Conservation (phyloP, 92 coral and sea anemone species). For the Epizoanthus rinbou region DNA sequence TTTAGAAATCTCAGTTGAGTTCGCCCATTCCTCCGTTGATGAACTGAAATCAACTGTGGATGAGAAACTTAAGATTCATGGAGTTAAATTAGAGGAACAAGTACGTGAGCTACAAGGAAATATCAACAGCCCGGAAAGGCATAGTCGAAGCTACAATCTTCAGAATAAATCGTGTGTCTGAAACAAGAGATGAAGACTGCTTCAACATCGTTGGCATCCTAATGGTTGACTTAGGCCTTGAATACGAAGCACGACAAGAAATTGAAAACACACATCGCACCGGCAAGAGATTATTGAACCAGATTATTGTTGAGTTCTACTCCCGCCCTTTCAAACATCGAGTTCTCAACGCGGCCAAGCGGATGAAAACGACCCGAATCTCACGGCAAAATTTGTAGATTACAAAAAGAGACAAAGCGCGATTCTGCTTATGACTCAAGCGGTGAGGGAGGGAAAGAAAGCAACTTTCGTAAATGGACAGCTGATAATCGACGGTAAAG, state of each 20-base stretch:
- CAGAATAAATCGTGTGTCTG: not conserved
- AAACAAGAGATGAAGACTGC: not conserved
- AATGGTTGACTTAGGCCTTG: not conserved
- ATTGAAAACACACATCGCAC: not conserved
- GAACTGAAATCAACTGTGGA: not conserved
- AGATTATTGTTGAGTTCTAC: not conserved
- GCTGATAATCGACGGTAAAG: no score
- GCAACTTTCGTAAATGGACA: no score
- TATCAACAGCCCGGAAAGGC: not conserved
- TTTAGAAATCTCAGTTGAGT: not conserved
- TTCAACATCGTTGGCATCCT: not conserved
- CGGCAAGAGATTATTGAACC: not conserved
- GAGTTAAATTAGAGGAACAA: constrained; percentile 1
- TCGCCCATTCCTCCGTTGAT: constrained; percentile 1
- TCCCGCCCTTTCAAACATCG: not conserved
- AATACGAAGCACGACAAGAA: not conserved
- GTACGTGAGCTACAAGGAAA: not conserved
- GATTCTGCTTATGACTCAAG: not conserved
- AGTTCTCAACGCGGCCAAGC: not conserved
- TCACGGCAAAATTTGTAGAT: no score
- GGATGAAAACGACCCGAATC: no score
- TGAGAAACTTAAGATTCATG: not conserved
- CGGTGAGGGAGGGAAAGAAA: no score
- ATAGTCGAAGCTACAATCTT: not conserved
- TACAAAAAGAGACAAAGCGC: not conserved